A percentile compares a stretch with the other conserved stretches of the same genome.
Conservation (phyloP, 1,140 invertebrate species). For the fruit fly (Drosophila melanogaster) region Release_6_plus_ISO1_MT NC_004354.4:20529501-20530000, state of each 20-base stretch:
- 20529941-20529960: background rate
- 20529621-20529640: slow-evolving; percentile 64
- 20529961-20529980: background rate
- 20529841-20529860: slow-evolving; percentile 50
- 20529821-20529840: slow-evolving; percentile 28
- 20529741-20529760: slow-evolving; percentile 1
- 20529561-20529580: slow-evolving; percentile 27
- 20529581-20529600: slow-evolving; percentile 62
- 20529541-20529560: slow-evolving; percentile 15
- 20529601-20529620: slow-evolving; percentile 46
- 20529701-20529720: slow-evolving; percentile 60
- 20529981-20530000: background rate
- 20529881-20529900: background rate
- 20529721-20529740: slow-evolving; percentile 73
- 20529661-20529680: slow-evolving; percentile 82
- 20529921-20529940: slow-evolving; percentile 1
- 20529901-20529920: too few species aligned
- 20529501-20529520: slow-evolving; percentile 67
- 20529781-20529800: slow-evolving; percentile 53
- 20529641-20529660: slow-evolving; percentile 82
- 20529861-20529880: slow-evolving; percentile 42
- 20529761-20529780: slow-evolving; percentile 60
- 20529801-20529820: slow-evolving; percentile 18
- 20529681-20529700: slow-evolving; percentile 70
- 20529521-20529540: slow-evolving; percentile 21